Base-by-base conservation (phyloP, 2,797 vertebrate species). In the Falco rusticolus region DNA sequence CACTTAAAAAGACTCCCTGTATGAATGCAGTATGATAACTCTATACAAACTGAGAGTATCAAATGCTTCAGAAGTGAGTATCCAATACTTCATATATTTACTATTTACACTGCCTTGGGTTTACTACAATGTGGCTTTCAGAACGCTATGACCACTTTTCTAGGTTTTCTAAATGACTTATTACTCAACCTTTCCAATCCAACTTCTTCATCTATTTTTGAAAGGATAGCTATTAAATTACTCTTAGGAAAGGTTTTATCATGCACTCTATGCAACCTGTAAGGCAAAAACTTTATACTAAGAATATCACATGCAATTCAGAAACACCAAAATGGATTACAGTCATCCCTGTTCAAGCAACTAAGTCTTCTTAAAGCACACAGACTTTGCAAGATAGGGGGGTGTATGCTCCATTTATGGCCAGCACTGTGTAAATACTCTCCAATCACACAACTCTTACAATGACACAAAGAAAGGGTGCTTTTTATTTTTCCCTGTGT, bases 381-480 rank as follows among this genome's bases (percentile, higher is more conserved):
- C 41, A 83, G 72, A 64, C 84, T 81, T 84, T 83, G 65, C 91
- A 91, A 79, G 95, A 85, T 56, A 10, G 51, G 28, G 57, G 63
- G 33, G 41, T 90, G 96, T 96, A 83, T 90, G 94, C 95, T 96
- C 87, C 94, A 88, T 90, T 97, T 97, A 95, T 93, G 85, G 90
- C 76, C 94, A 95, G 86, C 79, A 71, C 80, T 87, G 78, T 84
- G 68, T 53, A 93, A 89, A 87, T 84, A 93, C 89, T 96, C 70
- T 93, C 91, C 90, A 96, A 95, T 94, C 94, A 89, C 81, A 95
- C 16, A 93, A 70, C 88, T 82, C 91, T 78, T 69, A 63, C 87
- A 95, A 88, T 63, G 86, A 94, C 93, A 97, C 92, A 97, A 98
- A 97, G 96, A 95, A 97, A 98, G 78, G 70, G 82, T 59, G 92